Percentiles rank a stretch among this genome's conserved stretches.
Conservation (phyloP, 2,113 vertebrate species). For the Dicentrarchus labrax region DNA sequence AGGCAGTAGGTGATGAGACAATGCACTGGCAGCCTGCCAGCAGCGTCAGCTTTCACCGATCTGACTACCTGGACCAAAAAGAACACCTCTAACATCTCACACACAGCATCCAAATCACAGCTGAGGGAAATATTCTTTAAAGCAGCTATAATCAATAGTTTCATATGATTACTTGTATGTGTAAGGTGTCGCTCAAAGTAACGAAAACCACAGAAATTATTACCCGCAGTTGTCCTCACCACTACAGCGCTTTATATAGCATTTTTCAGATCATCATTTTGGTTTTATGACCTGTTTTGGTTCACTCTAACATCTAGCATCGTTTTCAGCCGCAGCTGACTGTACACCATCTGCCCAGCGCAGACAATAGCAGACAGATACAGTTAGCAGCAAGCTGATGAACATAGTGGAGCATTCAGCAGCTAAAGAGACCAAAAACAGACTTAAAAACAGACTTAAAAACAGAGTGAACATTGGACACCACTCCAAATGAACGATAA, state of each 20-base stretch:
- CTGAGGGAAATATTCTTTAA: background rate
- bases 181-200: background rate
- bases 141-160: background rate
- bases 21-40: constrained; percentile 42
- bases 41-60: constrained; percentile 22
- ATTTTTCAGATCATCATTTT: background rate
- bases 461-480: background rate
- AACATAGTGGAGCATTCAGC: background rate
- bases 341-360: background rate
- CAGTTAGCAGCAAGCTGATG: no score
- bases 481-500: background rate
- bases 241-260: no score
- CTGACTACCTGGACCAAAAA: constrained; percentile 20
- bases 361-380: background rate
- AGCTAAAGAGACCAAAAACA: background rate
- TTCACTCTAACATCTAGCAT: no score
- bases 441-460: background rate
- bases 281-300: background rate
- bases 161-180: background rate
- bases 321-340: background rate
- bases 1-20: constrained; percentile 55
- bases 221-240: background rate
- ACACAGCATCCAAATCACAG: background rate
- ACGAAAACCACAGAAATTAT: background rate
- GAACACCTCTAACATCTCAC: constrained; percentile 13